Percentiles rank a stretch among this genome's conserved stretches.
Evolutionary conservation across 2,888 invertebrate species (phyloP).

Genomic region (Lepidochitona cinerea): DNA sequence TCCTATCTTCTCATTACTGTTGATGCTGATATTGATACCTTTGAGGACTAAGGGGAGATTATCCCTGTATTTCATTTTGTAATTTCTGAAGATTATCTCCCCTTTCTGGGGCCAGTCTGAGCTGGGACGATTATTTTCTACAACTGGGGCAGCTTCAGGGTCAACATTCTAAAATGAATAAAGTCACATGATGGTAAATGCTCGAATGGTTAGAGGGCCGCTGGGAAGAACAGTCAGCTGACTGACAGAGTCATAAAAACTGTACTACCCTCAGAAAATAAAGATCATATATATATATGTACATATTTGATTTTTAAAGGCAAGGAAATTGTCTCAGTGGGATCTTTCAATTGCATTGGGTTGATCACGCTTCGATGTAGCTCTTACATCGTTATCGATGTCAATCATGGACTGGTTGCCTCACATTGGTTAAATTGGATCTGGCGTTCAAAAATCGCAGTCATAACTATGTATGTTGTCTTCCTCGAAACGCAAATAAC

Average conservation of each 20-base stretch:
- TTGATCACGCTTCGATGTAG: too few species aligned
- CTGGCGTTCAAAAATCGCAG: too few species aligned
- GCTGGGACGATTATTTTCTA: conserved; percentile 60
- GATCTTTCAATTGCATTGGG: too few species aligned
- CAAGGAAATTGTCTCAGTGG: too few species aligned
- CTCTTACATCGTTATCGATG: too few species aligned
- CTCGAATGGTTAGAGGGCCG: background rate
- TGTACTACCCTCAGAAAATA: too few species aligned
- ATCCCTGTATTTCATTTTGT: conserved; percentile 58
- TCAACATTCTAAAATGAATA: conserved; percentile 45
- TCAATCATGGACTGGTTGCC: too few species aligned
- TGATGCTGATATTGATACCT: conserved; percentile 74
- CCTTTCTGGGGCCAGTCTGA: conserved; percentile 66
- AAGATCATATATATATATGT: too few species aligned
- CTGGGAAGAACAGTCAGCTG: background rate
- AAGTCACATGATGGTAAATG: background rate
- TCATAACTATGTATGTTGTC: too few species aligned
- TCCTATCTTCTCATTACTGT: conserved; percentile 77
- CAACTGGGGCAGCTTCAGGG: conserved; percentile 61
- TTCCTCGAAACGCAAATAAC: too few species aligned
- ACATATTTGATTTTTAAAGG: too few species aligned
- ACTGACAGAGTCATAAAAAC: background rate
- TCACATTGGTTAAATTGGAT: too few species aligned
- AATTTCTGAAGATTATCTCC: conserved; percentile 55
- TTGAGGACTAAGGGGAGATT: conserved; percentile 72